phyloP scores from a whole-genome alignment of 2,888 invertebrate genomes.

The Coelinius sp. region DNA sequence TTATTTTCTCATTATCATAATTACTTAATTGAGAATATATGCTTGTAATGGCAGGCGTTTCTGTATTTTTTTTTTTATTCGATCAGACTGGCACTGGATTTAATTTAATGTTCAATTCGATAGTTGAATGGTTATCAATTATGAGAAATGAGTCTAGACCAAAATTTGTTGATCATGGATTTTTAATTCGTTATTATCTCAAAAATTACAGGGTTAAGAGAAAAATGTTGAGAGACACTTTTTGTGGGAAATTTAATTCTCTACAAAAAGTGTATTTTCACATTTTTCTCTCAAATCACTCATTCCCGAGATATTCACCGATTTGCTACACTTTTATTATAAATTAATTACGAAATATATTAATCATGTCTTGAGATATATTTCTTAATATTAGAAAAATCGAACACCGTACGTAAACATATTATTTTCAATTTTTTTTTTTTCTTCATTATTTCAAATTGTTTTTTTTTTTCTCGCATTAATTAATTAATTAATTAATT shows the following conservation, averaged over 20 bases:
- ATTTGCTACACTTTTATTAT: not conserved
- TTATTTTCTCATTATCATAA: slow-evolving; percentile 17
- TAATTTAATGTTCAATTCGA: not conserved
- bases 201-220: not conserved
- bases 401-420: not conserved
- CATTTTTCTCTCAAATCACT: not conserved
- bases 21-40: slow-evolving; percentile 53
- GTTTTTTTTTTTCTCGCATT: not conserved
- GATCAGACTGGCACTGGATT: slow-evolving; percentile 48
- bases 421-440: not conserved
- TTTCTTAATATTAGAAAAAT: not conserved
- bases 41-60: slow-evolving; percentile 54
- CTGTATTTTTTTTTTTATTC: slow-evolving; percentile 23
- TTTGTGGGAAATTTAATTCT: not conserved
- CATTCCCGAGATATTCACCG: not conserved
- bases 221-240: not conserved
- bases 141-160: not conserved
- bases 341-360: not conserved
- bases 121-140: not conserved
- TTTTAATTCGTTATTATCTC: not conserved
- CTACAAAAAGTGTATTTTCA: not conserved
- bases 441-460: not conserved
- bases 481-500: not conserved
- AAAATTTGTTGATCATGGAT: not conserved
- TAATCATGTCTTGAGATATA: slow-evolving; percentile 6